Base-by-base conservation (phyloP, 2,113 vertebrate genomes). In the Amphilophus citrinellus region DNA sequence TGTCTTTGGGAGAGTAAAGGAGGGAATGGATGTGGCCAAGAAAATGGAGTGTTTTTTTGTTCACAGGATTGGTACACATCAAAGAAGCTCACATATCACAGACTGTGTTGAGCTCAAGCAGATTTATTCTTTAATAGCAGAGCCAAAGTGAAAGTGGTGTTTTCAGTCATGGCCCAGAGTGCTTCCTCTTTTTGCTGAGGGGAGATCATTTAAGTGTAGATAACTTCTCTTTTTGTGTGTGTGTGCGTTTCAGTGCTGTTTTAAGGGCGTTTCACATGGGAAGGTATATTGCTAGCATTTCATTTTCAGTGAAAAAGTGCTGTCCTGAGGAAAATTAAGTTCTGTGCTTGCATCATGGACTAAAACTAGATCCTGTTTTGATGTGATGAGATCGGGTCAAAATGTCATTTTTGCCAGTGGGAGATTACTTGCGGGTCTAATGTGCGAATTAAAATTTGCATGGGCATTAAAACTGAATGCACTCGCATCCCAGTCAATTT, bases 1-100 rank as follows among this genome's bases (percentile, higher is more conserved):
- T 63, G 98, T 99, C 57, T 99, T 99, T 80, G 98, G 98, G 79
- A 95, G 96, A 0, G 97, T 99, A 32, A 98, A 97, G 85, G 97
- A 98, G 11, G 98, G 98, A 71, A 89, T 97, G 96, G 97, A 98
- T 10, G 96, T 99, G 0, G 91, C 99, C 82, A 97, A 95, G 92
- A 98, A 97, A 94, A 96, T 99, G 7, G 98, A 99, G 30, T 30
- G 91, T 87, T 95, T 20, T 96, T 95, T 2, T 98, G 98, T 68
- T 98, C 97, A 6, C 96, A 92, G 80, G 96, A 89, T 5, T 98
- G 98, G 59, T 97, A 96, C 61, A 93, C 97, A 0, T 96, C 97
- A 76, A 98, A 96, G 92, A 98, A 93, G 93, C 98, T 99, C 88
- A 95, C 96, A 35, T 30, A 95, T 99, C 92, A 94, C 95, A 9